These are phyloP conservation scores for Bicyclus anynana DNA, from an alignment of 1,140 invertebrate genomes.

Conservation along the genomic window DNA sequence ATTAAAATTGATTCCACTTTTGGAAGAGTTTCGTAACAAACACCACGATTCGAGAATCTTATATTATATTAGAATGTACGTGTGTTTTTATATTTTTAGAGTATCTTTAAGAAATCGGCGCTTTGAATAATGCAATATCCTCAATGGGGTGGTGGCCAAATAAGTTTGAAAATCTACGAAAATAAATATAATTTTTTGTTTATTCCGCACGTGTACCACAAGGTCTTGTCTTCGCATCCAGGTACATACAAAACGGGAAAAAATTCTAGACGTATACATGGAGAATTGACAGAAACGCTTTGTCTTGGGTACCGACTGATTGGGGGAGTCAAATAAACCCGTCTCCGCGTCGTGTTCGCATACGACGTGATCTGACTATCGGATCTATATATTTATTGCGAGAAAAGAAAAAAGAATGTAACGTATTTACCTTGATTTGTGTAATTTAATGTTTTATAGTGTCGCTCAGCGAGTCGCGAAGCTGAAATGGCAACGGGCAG, in stretches of 20 bases:
- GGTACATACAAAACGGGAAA: conserved; percentile 19
- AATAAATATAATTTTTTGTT: background rate
- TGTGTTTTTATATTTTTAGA: too few species aligned
- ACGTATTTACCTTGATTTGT: background rate
- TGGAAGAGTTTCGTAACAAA: too few species aligned
- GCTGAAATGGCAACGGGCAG: too few species aligned
- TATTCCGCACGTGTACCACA: background rate
- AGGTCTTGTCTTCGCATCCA: background rate
- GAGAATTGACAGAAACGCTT: conserved; percentile 46
- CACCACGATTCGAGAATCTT: too few species aligned
- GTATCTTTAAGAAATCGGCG: too few species aligned
- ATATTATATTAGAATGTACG: too few species aligned
- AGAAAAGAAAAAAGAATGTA: background rate
- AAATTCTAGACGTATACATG: conserved; percentile 36
- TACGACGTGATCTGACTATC: conserved; percentile 49
- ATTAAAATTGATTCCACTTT: too few species aligned
- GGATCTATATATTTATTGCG: conserved; percentile 9
- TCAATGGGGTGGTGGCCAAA: too few species aligned
- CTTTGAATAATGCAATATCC: too few species aligned
- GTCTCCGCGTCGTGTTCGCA: conserved; percentile 36
- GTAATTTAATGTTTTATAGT: too few species aligned
- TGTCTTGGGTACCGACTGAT: conserved; percentile 54
- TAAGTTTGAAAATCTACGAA: too few species aligned
- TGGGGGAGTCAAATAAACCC: conserved; percentile 58
- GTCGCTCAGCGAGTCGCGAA: too few species aligned